phyloP scores from a whole-genome alignment of 1,140 invertebrate species.

The Triops longicaudatus region DNA sequence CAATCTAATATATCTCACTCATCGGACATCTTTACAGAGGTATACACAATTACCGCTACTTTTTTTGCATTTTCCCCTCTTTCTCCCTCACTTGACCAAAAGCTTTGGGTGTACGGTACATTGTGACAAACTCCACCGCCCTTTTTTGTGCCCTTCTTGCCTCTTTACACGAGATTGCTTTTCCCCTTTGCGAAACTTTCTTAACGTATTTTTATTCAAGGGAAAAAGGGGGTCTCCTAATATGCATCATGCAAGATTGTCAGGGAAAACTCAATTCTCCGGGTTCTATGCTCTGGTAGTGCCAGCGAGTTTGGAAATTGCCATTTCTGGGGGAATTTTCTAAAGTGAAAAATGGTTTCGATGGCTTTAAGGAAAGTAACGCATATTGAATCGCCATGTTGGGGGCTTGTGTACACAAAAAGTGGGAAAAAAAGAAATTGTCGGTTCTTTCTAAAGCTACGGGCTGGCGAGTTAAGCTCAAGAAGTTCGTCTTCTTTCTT shows the following conservation, averaged over 20 bases:
- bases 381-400: background rate
- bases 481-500: background rate
- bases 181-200: background rate
- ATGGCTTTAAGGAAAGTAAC: background rate
- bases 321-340: background rate
- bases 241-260: slow-evolving; percentile 6
- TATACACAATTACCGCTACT: background rate
- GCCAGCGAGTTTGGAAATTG: background rate
- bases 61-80: background rate
- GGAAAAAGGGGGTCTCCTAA: background rate
- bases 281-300: background rate
- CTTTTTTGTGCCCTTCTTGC: too few species aligned
- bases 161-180: background rate
- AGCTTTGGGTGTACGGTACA: background rate
- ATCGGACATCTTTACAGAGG: background rate
- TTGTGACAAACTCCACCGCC: too few species aligned
- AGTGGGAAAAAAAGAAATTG: background rate
- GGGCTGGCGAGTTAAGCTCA: background rate
- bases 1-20: slow-evolving; percentile 15
- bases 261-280: background rate
- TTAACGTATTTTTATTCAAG: background rate
- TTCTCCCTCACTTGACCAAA: background rate
- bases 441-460: background rate
- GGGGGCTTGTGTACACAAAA: background rate
- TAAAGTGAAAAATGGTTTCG: background rate